Conservation (phyloP, 2,113 vertebrate genomes). For the Grammomys dolichurus region DNA sequence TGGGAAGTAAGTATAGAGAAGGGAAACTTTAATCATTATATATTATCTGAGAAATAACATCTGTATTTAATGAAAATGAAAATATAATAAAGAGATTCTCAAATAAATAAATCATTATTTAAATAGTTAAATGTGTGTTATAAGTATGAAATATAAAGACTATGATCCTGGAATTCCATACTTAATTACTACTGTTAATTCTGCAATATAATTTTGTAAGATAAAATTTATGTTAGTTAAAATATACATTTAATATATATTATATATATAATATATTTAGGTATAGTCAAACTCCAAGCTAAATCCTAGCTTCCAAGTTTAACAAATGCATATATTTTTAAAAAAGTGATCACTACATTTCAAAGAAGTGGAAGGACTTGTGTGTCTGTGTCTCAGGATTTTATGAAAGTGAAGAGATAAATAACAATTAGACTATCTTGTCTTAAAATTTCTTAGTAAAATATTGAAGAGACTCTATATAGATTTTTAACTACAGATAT, state of each 20-base stretch:
- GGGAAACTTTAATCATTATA: not conserved
- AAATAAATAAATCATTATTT: not conserved
- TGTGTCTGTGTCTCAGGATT: not conserved
- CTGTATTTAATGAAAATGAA: not conserved
- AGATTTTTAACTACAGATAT: not conserved
- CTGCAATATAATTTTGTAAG: not conserved
- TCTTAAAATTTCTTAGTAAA: not conserved
- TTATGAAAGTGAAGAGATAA: too few species aligned
- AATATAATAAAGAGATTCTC: not conserved
- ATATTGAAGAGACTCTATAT: rapidly evolving
- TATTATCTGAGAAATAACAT: not conserved
- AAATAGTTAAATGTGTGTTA: not conserved
- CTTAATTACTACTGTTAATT: not conserved
- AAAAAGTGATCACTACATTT: not conserved
- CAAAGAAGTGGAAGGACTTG: not conserved
- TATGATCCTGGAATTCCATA: not conserved
- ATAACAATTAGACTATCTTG: rapidly evolving
- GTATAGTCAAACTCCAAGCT: not conserved
- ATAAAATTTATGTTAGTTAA: too few species aligned
- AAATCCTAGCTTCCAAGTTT: not conserved
- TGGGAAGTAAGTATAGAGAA: not conserved
- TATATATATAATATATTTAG: too few species aligned
- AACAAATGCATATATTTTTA: not conserved
- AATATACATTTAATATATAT: too few species aligned
- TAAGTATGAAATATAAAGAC: not conserved